Percentiles rank a stretch among this genome's conserved stretches.
Conservation (phyloP, 2,797 vertebrate species). For the Sebastes hopkinsi region DNA sequence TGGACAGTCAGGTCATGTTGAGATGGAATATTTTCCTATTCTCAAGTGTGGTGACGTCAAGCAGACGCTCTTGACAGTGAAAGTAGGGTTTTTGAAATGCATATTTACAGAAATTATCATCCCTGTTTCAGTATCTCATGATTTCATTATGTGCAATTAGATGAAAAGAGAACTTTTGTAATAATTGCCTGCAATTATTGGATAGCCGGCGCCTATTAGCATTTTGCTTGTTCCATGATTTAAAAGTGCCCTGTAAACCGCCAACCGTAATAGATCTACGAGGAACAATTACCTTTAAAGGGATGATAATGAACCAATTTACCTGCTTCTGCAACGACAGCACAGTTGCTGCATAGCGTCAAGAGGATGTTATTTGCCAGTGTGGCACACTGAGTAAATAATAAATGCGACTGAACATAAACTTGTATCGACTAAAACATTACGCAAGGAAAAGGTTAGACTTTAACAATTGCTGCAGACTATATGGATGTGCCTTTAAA, state of each 20-base stretch:
- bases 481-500: not conserved
- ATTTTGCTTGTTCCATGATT: constrained; percentile 77
- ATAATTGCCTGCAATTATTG: constrained; percentile 82
- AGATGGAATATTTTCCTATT: constrained; percentile 7
- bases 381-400: not conserved
- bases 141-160: constrained; percentile 78
- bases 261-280: constrained; percentile 39
- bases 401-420: not conserved
- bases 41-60: constrained; percentile 59
- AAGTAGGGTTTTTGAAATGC: constrained; percentile 74
- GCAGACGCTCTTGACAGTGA: constrained; percentile 50
- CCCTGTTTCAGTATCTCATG: constrained; percentile 64
- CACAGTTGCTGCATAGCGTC: not conserved
- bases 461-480: not conserved
- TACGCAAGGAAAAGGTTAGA: not conserved
- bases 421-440: not conserved
- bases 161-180: constrained; percentile 74
- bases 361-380: constrained; percentile 12
- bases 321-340: constrained; percentile 22
- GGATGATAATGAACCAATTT: constrained; percentile 62
- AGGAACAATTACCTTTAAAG: constrained; percentile 61
- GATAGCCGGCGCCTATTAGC: constrained; percentile 72
- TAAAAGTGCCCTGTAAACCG: constrained; percentile 51
- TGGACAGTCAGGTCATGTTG: not conserved
- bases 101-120: constrained; percentile 71